Evolutionary conservation across 2,888 invertebrate species (phyloP).

Genomic region (Spodoptera picta): DNA sequence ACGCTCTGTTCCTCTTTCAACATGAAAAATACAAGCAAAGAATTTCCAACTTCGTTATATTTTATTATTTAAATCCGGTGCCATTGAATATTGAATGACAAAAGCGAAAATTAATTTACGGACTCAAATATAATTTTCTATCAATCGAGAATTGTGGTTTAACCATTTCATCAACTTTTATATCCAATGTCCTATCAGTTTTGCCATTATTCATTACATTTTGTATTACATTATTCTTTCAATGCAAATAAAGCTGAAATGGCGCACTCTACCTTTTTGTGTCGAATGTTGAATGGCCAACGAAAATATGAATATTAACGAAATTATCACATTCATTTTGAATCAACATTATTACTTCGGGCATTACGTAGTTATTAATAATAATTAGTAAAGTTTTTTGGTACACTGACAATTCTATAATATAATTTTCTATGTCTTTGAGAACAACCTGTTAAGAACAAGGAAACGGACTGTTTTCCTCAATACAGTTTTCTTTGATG

Average conservation of each 20-base stretch:
- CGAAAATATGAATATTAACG: no score
- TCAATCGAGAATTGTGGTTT: slow-evolving; percentile 12
- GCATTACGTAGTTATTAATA: no score
- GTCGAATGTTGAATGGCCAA: no score
- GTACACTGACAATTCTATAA: slow-evolving; percentile 27
- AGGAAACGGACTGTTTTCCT: slow-evolving; percentile 61
- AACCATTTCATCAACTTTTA: slow-evolving; percentile 11
- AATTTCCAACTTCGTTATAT: slow-evolving; percentile 16
- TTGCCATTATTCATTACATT: neutral
- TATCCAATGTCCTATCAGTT: neutral
- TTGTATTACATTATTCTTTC: neutral
- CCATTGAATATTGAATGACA: slow-evolving; percentile 18
- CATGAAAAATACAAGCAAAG: slow-evolving; percentile 15
- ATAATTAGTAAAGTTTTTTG: slow-evolving; percentile 3
- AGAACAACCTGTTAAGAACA: slow-evolving; percentile 58
- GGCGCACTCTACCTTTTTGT: no score
- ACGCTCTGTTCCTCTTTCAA: slow-evolving; percentile 4
- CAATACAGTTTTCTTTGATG: slow-evolving; percentile 56
- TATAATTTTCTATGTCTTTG: slow-evolving; percentile 51
- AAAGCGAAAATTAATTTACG: slow-evolving; percentile 22
- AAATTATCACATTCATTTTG: no score
- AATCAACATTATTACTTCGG: no score
- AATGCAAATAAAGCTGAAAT: neutral
- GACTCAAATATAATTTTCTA: slow-evolving; percentile 15
- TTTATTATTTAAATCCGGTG: slow-evolving; percentile 20